phyloP scores from a whole-genome alignment of 2,797 vertebrate genomes.

The Urophycis tenuis region DNA sequence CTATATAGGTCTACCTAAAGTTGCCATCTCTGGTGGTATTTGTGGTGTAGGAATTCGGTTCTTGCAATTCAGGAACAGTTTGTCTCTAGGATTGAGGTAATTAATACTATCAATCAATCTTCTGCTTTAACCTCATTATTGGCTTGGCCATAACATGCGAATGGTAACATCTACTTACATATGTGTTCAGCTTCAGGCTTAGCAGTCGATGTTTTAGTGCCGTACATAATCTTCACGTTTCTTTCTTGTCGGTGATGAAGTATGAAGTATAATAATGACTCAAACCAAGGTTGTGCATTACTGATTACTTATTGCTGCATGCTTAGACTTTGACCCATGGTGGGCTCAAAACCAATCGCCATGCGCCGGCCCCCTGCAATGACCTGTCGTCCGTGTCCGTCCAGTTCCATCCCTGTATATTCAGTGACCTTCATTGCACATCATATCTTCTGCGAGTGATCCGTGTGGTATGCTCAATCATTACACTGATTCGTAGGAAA shows the following conservation, averaged over 20 bases:
- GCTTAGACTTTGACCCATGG: neutral
- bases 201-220: neutral
- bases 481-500: neutral
- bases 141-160: neutral
- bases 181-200: neutral
- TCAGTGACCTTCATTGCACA: neutral
- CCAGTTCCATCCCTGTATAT: too few species aligned
- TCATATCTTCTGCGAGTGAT: neutral
- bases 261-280: neutral
- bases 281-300: neutral
- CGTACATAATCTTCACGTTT: neutral
- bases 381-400: neutral
- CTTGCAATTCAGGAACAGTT: neutral
- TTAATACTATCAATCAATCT: too few species aligned
- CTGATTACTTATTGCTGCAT: neutral
- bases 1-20: too few species aligned
- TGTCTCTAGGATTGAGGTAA: neutral
- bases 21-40: too few species aligned
- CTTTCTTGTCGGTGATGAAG: too few species aligned
- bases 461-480: neutral
- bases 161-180: neutral
- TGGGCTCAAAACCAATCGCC: neutral
- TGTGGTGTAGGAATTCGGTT: too few species aligned
- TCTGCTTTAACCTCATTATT: neutral
- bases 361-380: too few species aligned